A percentile compares a stretch with the other conserved stretches of the same genome.
phyloP scores from a whole-genome alignment of 2,888 invertebrate genomes.

The Protophormia terraenovae region DNA sequence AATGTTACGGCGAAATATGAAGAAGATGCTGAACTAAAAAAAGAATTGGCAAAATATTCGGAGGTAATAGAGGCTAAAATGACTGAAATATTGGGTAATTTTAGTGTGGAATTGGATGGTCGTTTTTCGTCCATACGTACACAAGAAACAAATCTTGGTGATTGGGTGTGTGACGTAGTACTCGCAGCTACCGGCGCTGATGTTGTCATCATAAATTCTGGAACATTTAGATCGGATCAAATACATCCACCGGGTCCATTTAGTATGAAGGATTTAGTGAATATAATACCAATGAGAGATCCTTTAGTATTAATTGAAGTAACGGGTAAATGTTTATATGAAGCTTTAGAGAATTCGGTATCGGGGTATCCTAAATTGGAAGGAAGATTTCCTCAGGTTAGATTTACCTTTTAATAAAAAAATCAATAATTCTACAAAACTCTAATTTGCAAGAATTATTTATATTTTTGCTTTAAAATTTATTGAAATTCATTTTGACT shows the following conservation, averaged over 20 bases:
- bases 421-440: neutral
- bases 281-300: slow-evolving; percentile 93
- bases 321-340: slow-evolving; percentile 86
- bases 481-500: too few species aligned
- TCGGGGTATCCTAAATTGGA: slow-evolving; percentile 93
- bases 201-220: slow-evolving; percentile 92
- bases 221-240: slow-evolving; percentile 81
- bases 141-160: slow-evolving; percentile 93
- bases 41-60: slow-evolving; percentile 87
- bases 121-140: slow-evolving; percentile 90
- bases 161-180: slow-evolving; percentile 91
- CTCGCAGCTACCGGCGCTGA: slow-evolving; percentile 93
- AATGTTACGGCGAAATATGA: slow-evolving; percentile 86
- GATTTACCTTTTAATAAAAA: neutral
- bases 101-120: slow-evolving; percentile 93
- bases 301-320: slow-evolving; percentile 89
- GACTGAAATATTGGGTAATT: slow-evolving; percentile 91
- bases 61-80: slow-evolving; percentile 91
- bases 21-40: slow-evolving; percentile 88
- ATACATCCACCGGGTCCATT: slow-evolving; percentile 91
- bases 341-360: slow-evolving; percentile 92
- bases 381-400: slow-evolving; percentile 91
- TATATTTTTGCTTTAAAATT: too few species aligned
- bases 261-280: slow-evolving; percentile 90
- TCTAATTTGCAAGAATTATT: too few species aligned